Conservation (phyloP, 1,140 invertebrate genomes). For the Fopius arisanus region DNA sequence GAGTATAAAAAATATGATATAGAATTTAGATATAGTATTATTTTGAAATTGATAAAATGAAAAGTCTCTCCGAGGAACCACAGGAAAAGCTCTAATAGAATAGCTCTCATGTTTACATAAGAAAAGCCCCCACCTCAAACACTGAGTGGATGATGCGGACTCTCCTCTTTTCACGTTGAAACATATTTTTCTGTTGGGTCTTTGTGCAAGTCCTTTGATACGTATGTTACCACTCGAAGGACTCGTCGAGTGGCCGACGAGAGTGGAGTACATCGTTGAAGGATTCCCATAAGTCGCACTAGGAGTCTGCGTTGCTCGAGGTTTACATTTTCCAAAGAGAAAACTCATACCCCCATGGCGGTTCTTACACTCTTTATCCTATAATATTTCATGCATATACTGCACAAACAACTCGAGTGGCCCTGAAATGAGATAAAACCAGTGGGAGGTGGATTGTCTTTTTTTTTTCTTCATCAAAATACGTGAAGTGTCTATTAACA, state of each 20-base stretch:
- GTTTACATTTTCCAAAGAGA: neutral
- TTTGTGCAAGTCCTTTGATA: neutral
- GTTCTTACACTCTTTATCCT: neutral
- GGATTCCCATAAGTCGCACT: neutral
- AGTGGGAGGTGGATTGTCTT: too few species aligned
- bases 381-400: neutral
- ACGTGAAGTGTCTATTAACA: too few species aligned
- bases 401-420: neutral
- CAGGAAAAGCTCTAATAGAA: neutral
- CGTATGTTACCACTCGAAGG: slow-evolving; percentile 10
- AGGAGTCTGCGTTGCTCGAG: neutral
- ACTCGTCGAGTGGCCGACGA: neutral
- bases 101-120: neutral
- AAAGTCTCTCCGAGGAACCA: neutral
- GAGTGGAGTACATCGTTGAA: slow-evolving; percentile 5
- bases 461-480: too few species aligned
- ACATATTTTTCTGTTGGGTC: neutral
- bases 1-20: too few species aligned
- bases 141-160: neutral
- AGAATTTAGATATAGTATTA: too few species aligned
- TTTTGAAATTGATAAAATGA: neutral
- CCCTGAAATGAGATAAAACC: too few species aligned
- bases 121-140: neutral
- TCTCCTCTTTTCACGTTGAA: neutral
- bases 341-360: neutral